phyloP scores from a whole-genome alignment of 2,797 vertebrate species.

The Cercopithecus diana region DNA sequence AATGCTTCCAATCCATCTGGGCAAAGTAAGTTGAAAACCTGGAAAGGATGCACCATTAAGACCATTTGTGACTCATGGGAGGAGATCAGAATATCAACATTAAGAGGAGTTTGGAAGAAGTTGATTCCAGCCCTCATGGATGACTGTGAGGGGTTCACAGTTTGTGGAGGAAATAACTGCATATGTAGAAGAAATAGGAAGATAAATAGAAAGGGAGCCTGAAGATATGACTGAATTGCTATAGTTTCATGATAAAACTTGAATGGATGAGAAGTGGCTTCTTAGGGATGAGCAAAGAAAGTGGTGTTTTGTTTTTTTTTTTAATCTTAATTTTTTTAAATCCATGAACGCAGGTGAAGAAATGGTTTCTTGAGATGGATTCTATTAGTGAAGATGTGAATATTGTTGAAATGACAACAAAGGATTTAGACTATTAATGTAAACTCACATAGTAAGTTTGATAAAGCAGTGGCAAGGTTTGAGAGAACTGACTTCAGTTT shows the following conservation, averaged over 20 bases:
- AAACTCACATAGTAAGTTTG: not conserved
- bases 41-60: not conserved
- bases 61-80: not conserved
- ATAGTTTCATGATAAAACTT: not conserved
- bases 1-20: not conserved
- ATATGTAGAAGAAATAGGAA: not conserved
- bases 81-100: not conserved
- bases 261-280: not conserved
- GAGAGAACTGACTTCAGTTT: not conserved
- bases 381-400: not conserved
- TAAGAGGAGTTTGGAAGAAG: not conserved
- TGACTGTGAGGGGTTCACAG: not conserved
- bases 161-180: not conserved
- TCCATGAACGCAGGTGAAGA: not conserved
- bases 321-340: too few species aligned
- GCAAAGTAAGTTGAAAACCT: not conserved
- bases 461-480: not conserved
- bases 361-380: not conserved
- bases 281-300: not conserved
- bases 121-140: not conserved
- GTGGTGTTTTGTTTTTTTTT: not conserved
- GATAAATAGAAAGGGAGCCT: not conserved
- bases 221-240: not conserved
- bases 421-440: not conserved
- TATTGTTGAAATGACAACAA: not conserved